Conservation (phyloP, 1,140 invertebrate genomes). For the Ephestia elutella region DNA sequence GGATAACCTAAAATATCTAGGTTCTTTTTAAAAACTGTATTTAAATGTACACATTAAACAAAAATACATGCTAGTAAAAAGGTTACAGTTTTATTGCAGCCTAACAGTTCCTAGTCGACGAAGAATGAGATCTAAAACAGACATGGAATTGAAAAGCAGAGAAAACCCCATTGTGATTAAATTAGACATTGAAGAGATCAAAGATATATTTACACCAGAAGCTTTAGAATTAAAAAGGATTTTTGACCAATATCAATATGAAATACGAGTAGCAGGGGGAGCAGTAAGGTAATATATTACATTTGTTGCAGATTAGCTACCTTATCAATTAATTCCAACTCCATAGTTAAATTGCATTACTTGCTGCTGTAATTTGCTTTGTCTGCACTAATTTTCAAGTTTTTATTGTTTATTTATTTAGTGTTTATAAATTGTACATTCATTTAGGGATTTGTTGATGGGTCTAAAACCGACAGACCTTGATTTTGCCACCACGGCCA, state of each 20-base stretch:
- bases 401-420: slow-evolving; percentile 8
- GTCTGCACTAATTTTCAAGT: background rate
- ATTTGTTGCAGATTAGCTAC: background rate
- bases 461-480: slow-evolving; percentile 90
- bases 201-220: slow-evolving; percentile 88
- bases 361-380: background rate
- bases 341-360: background rate
- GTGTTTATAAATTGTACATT: slow-evolving; percentile 14
- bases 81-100: slow-evolving; percentile 31
- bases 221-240: slow-evolving; percentile 80
- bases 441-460: slow-evolving; percentile 91
- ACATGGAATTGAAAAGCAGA: slow-evolving; percentile 71
- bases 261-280: slow-evolving; percentile 95
- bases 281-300: slow-evolving; percentile 81
- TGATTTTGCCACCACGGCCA: slow-evolving; percentile 98
- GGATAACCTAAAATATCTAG: background rate
- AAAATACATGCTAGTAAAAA: background rate
- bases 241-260: slow-evolving; percentile 89
- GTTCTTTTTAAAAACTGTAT: too few species aligned
- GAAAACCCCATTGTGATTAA: slow-evolving; percentile 81
- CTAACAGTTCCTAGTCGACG: slow-evolving; percentile 18
- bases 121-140: slow-evolving; percentile 46
- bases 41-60: too few species aligned
- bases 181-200: slow-evolving; percentile 82
- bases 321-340: too few species aligned